phyloP scores from a whole-genome alignment of 37 sponge, comb jelly and placozoan species.

The Ephydatia muelleri region DNA sequence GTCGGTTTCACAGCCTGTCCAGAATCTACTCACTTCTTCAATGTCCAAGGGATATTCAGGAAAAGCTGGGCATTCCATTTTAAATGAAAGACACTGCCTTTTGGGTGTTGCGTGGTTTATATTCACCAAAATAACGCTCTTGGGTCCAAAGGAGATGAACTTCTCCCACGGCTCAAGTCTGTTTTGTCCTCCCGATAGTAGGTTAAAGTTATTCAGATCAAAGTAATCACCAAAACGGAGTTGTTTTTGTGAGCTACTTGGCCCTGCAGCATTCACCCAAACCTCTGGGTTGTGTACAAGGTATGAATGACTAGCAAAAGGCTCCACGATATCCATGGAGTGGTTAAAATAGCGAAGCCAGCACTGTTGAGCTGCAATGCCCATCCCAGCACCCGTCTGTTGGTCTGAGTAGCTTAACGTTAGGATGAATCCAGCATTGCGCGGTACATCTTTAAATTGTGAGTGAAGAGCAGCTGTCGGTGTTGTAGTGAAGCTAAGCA shows the following conservation, averaged over 20 bases:
- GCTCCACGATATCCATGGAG: neutral
- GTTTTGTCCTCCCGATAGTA: neutral
- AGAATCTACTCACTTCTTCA: neutral
- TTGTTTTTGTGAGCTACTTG: neutral
- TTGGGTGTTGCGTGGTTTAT: neutral
- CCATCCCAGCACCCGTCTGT: neutral
- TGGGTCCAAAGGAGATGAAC: neutral
- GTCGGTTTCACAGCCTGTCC: neutral
- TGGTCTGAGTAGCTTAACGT: neutral
- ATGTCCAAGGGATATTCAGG: neutral
- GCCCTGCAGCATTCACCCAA: neutral
- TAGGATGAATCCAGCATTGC: neutral
- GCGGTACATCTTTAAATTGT: neutral
- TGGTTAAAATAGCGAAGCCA: neutral
- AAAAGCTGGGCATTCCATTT: neutral
- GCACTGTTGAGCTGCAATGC: neutral
- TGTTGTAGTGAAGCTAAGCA: neutral
- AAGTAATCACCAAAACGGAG: neutral
- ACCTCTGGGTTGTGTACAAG: neutral
- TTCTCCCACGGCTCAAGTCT: neutral
- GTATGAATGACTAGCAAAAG: neutral
- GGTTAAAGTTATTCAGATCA: neutral
- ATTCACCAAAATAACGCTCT: neutral
- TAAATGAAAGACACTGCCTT: neutral
- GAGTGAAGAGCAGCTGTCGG: neutral